Percentiles rank a stretch among this genome's conserved stretches.
Conservation (phyloP, 2,113 vertebrate species). For the Lepidothrix coronata region DNA sequence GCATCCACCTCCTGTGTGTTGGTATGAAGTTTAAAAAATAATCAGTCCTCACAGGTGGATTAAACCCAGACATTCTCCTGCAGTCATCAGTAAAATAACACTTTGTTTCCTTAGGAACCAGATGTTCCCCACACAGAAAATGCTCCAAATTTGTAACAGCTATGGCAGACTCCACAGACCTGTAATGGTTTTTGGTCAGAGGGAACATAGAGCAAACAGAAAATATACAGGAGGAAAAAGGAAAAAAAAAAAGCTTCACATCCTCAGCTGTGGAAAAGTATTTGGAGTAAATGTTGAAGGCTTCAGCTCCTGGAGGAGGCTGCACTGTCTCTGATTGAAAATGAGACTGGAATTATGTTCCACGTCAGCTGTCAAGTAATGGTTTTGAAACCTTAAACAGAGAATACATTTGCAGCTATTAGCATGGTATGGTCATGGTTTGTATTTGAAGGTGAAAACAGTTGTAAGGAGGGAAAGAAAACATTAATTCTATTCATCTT, state of each 20-base stretch:
- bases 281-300: neutral
- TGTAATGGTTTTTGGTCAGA: neutral
- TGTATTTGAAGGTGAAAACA: conserved; percentile 63
- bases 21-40: conserved; percentile 31
- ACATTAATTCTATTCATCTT: conserved; percentile 61
- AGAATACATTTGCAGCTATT: conserved; percentile 58
- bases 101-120: neutral
- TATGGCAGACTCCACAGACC: neutral
- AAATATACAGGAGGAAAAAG: neutral
- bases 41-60: conserved; percentile 36
- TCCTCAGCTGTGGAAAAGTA: neutral
- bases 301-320: neutral
- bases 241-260: neutral
- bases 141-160: neutral
- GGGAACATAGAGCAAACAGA: neutral
- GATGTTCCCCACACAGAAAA: conserved; percentile 17
- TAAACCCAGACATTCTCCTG: conserved; percentile 14
- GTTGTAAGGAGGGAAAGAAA: conserved; percentile 48
- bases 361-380: conserved; percentile 32
- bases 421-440: conserved; percentile 56
- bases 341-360: conserved; percentile 26
- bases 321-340: neutral
- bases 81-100: neutral
- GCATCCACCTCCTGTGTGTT: neutral
- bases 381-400: conserved; percentile 43